Evolutionary conservation across 1,140 invertebrate species (phyloP).

Genomic region (silkworm (Bombyx mori)): ASM3026992v2 NC_085131.1:402001-402500

Average conservation of each 20-base stretch:
- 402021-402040: no score
- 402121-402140: no score
- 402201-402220: no score
- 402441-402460: conserved; percentile 20
- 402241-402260: conserved; percentile 80
- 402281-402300: conserved; percentile 76
- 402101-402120: no score
- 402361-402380: conserved; percentile 5
- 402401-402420: conserved; percentile 36
- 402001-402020: no score
- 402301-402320: conserved; percentile 71
- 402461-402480: conserved; percentile 31
- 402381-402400: background rate
- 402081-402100: no score
- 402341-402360: conserved; percentile 79
- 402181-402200: no score
- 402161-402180: no score
- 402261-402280: conserved; percentile 72
- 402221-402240: conserved; percentile 6
- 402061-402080: no score
- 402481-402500: conserved; percentile 65
- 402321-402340: conserved; percentile 80
- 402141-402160: no score
- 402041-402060: no score
- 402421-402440: conserved; percentile 49